Conservation (phyloP, 2,888 invertebrate genomes). For the Strigamia transsilvanica region DNA sequence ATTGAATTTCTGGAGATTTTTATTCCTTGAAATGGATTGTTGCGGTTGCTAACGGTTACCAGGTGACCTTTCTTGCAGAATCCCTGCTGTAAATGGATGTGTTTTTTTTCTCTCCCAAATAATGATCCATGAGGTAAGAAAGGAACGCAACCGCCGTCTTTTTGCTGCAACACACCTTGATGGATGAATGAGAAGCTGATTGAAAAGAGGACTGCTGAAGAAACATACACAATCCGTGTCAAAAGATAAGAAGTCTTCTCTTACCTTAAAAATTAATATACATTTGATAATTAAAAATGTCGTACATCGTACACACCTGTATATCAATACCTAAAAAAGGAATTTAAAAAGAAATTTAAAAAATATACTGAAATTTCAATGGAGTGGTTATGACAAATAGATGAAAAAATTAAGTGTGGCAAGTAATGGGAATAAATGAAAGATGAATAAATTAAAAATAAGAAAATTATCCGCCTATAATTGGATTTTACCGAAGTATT, state of each 20-base stretch:
- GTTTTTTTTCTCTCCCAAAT: constrained; percentile 9
- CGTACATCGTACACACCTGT: neutral
- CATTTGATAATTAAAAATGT: neutral
- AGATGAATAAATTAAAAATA: neutral
- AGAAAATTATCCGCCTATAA: neutral
- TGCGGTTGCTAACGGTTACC: constrained; percentile 11
- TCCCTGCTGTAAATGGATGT: constrained; percentile 30
- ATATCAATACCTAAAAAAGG: neutral
- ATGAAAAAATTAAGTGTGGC: too few species aligned
- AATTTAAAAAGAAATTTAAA: too few species aligned
- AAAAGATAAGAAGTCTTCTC: constrained; percentile 1
- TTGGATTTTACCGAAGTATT: neutral
- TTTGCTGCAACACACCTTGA: constrained; percentile 12
- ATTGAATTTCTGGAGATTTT: neutral
- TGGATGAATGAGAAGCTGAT: constrained; percentile 30
- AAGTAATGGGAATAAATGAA: neutral
- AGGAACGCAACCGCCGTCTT: constrained; percentile 8
- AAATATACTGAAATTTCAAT: too few species aligned
- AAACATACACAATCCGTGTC: neutral
- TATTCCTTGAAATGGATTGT: neutral
- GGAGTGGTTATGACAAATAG: too few species aligned
- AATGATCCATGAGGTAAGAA: constrained; percentile 26
- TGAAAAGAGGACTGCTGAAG: neutral
- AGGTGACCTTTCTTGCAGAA: constrained; percentile 4
- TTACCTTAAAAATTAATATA: neutral